Evolutionary conservation across 2,888 invertebrate species (phyloP).

Genomic region (Erebia aethiops): DNA sequence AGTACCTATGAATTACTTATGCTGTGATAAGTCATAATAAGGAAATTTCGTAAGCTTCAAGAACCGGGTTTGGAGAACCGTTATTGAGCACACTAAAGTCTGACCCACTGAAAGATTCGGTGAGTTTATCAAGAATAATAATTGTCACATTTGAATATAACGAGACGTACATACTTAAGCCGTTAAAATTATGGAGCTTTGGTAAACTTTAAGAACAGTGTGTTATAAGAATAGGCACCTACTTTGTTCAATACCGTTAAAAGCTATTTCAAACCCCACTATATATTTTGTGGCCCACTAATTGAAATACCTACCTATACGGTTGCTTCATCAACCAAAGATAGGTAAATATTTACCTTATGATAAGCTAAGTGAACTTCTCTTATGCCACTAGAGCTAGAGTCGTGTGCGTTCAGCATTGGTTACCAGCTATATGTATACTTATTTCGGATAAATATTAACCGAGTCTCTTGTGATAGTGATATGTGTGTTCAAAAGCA

Average conservation of each 20-base stretch:
- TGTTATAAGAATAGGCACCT: constrained; percentile 46
- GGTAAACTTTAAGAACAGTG: constrained; percentile 48
- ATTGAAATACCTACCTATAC: constrained; percentile 49
- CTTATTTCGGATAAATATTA: constrained; percentile 40
- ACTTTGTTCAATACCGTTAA: constrained; percentile 63
- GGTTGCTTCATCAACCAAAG: constrained; percentile 46
- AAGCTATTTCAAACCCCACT: constrained; percentile 51
- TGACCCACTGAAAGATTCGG: constrained; percentile 21
- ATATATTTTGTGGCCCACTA: constrained; percentile 68
- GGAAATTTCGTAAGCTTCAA: constrained; percentile 26
- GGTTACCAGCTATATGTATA: constrained; percentile 30
- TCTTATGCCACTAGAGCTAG: constrained; percentile 36
- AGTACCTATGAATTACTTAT: background rate
- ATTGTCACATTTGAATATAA: constrained; percentile 4
- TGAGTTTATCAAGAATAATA: background rate
- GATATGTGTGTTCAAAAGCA: background rate
- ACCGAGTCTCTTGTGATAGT: constrained; percentile 33
- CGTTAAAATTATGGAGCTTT: background rate
- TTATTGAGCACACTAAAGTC: constrained; percentile 2
- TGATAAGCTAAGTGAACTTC: constrained; percentile 54
- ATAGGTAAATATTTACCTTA: constrained; percentile 48
- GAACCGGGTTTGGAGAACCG: constrained; percentile 29
- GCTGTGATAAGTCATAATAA: constrained; percentile 19
- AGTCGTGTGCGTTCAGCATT: constrained; percentile 34
- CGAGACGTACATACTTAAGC: no score